Evolutionary conservation across 2,797 vertebrate species (phyloP).

Genomic region (Chrysocyon brachyurus): DNA sequence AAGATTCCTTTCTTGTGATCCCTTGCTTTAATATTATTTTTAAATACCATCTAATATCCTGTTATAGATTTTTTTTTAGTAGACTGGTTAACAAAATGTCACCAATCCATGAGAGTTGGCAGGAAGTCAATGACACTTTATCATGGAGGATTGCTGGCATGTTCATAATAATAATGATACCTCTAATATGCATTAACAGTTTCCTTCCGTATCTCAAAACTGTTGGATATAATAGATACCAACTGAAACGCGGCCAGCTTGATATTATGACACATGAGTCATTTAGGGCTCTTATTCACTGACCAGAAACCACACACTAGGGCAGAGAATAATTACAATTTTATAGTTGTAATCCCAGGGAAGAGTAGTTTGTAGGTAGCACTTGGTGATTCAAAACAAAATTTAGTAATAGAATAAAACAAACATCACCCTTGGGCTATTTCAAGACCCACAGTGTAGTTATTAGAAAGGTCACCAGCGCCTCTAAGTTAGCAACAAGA

Average conservation of each 20-base stretch:
- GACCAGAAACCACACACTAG: neutral
- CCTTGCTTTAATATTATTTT: slow-evolving; percentile 74
- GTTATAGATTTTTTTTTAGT: slow-evolving; percentile 82
- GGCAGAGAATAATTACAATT: slow-evolving; percentile 44
- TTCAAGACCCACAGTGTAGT: neutral
- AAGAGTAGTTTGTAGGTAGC: neutral
- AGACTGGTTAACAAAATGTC: slow-evolving; percentile 82
- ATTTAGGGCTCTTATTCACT: slow-evolving; percentile 5
- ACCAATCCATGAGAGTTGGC: slow-evolving; percentile 71
- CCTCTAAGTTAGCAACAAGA: neutral
- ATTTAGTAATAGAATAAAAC: slow-evolving; percentile 34
- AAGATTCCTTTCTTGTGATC: slow-evolving; percentile 60
- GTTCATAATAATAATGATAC: slow-evolving; percentile 60
- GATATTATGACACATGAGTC: neutral
- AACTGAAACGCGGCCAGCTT: neutral
- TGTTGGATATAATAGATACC: neutral
- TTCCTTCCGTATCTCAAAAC: slow-evolving; percentile 48
- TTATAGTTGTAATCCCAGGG: neutral
- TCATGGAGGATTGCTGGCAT: slow-evolving; percentile 40
- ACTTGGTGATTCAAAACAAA: slow-evolving; percentile 25
- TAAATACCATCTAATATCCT: slow-evolving; percentile 80
- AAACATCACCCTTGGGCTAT: neutral
- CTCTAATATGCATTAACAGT: slow-evolving; percentile 50
- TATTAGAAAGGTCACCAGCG: neutral
- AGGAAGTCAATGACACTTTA: slow-evolving; percentile 80